phyloP scores from a whole-genome alignment of 35 echinoderm and acorn worm genomes.

The Diadema setosum region DNA sequence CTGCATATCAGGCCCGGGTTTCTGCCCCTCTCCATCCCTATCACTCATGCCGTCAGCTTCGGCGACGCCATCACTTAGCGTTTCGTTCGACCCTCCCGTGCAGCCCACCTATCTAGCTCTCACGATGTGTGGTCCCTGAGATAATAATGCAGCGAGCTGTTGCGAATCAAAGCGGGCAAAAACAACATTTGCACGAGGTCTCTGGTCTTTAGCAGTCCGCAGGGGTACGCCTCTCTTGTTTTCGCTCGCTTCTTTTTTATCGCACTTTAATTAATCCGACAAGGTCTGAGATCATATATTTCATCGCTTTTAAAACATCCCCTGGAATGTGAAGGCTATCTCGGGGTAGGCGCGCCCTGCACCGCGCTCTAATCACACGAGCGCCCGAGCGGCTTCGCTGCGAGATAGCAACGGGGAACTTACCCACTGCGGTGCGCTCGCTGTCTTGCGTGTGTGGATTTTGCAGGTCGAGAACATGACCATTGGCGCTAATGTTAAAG shows the following conservation, averaged over 20 bases:
- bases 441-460: no score
- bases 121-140: neutral
- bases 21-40: no score
- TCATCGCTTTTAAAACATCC: slow-evolving; percentile 31
- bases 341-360: neutral
- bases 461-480: no score
- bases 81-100: neutral
- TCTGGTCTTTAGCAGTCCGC: neutral
- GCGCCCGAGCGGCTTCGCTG: no score
- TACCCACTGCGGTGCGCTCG: no score
- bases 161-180: neutral
- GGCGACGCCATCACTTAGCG: slow-evolving; percentile 2
- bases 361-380: no score
- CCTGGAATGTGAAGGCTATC: slow-evolving; percentile 7
- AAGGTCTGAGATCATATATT: slow-evolving; percentile 22
- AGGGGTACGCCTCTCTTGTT: neutral
- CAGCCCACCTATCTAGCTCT: neutral
- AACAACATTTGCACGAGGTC: slow-evolving; percentile 25
- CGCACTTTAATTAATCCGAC: slow-evolving; percentile 29
- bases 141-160: neutral
- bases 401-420: no score
- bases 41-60: neutral
- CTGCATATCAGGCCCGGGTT: neutral
- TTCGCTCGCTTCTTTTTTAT: neutral
- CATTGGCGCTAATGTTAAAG: no score